phyloP scores from a whole-genome alignment of 53 echinoderm and acorn worm genomes.

The Zoroaster sp. region DNA sequence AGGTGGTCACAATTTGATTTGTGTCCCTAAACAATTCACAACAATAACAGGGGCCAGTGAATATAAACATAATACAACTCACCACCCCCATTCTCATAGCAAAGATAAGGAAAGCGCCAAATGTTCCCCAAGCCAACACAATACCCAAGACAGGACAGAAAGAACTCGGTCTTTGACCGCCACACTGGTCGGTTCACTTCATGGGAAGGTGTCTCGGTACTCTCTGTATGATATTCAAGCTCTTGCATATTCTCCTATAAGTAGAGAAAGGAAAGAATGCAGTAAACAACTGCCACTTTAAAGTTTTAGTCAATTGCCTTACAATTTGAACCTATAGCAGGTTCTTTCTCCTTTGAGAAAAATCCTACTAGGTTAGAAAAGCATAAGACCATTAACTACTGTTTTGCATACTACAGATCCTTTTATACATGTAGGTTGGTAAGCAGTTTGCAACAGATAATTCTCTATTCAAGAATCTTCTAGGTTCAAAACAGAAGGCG shows the following conservation, averaged over 20 bases:
- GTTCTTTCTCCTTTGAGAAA: background rate
- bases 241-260: background rate
- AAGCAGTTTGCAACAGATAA: no score
- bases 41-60: no score
- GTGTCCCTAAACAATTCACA: no score
- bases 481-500: no score
- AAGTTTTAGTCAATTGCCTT: background rate
- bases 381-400: background rate
- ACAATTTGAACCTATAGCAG: background rate
- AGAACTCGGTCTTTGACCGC: slow-evolving; percentile 11
- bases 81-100: slow-evolving; percentile 39
- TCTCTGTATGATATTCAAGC: background rate
- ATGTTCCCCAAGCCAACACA: slow-evolving; percentile 25
- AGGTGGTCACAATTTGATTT: no score
- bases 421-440: no score
- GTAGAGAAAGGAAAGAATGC: background rate
- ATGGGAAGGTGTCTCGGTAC: background rate
- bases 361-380: background rate
- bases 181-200: background rate
- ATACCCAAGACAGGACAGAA: slow-evolving; percentile 28
- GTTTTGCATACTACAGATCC: no score
- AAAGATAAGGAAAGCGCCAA: slow-evolving; percentile 40
- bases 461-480: no score
- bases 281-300: background rate
- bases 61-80: background rate